phyloP scores from a whole-genome alignment of 2,888 invertebrate genomes.

The Diachrysia chrysitis region DNA sequence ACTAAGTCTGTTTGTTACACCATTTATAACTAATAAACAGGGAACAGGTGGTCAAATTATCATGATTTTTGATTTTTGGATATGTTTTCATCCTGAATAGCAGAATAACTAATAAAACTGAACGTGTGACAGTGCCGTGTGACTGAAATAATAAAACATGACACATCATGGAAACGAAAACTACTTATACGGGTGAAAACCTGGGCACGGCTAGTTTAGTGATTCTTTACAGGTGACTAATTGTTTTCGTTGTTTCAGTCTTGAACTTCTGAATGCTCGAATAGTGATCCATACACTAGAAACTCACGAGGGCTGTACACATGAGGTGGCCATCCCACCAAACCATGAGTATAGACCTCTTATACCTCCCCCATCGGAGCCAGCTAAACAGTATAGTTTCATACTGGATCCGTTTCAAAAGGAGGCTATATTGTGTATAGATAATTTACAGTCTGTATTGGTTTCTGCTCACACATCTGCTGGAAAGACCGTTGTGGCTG shows the following conservation, averaged over 20 bases:
- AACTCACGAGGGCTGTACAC: constrained; percentile 97
- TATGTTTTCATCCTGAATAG: too few species aligned
- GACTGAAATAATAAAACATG: too few species aligned
- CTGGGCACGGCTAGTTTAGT: too few species aligned
- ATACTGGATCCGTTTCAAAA: constrained; percentile 99
- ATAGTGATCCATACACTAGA: constrained; percentile 97
- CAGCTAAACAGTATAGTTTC: constrained; percentile 98
- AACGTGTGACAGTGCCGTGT: too few species aligned
- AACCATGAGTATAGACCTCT: constrained; percentile 93
- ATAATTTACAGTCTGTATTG: constrained; percentile 99
- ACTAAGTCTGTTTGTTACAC: too few species aligned
- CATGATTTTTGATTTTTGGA: too few species aligned
- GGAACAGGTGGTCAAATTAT: too few species aligned
- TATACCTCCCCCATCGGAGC: constrained; percentile 89
- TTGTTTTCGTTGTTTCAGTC: constrained; percentile 80
- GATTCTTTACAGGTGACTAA: background rate
- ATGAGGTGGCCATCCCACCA: constrained; percentile 98
- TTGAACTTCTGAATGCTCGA: constrained; percentile 93
- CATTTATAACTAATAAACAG: too few species aligned
- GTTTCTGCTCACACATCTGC: constrained; percentile 99
- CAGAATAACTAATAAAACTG: too few species aligned
- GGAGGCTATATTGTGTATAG: constrained; percentile 98
- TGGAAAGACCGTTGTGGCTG: constrained; percentile 99
- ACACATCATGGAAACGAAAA: too few species aligned
- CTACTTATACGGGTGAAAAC: too few species aligned